Percentiles rank a stretch among this genome's conserved stretches.
Conservation (phyloP, 2,888 invertebrate genomes). For the Ceriagrion tenellum region DNA sequence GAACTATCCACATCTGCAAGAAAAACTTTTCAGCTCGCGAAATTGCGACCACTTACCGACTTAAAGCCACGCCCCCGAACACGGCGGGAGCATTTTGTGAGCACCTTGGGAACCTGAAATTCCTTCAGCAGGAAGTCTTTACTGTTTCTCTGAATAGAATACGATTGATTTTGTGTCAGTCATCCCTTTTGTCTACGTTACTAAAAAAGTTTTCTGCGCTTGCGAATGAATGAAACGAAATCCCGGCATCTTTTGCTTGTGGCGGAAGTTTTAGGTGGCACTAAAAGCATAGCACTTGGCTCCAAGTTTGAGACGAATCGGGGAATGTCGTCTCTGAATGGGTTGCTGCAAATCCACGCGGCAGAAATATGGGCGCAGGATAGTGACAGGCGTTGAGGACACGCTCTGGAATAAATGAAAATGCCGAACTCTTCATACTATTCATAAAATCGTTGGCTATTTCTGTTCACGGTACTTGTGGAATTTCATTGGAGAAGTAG, state of each 20-base stretch:
- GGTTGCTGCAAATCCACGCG: neutral
- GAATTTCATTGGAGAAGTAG: too few species aligned
- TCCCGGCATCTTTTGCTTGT: neutral
- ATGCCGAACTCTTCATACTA: neutral
- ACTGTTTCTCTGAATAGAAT: neutral
- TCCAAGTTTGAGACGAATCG: neutral
- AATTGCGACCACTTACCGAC: neutral
- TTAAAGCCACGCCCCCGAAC: neutral
- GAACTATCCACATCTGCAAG: neutral
- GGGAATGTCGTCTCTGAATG: neutral
- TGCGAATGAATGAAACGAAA: neutral
- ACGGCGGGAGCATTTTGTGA: neutral
- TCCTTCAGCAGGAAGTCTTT: conserved; percentile 1
- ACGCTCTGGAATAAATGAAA: neutral
- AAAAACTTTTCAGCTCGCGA: neutral
- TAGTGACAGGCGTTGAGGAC: neutral
- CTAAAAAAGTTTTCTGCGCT: neutral
- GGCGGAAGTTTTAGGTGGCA: neutral
- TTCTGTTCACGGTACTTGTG: too few species aligned
- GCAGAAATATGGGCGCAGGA: neutral
- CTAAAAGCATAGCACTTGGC: neutral
- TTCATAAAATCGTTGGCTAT: neutral
- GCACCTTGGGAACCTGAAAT: neutral
- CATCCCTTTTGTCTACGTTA: conserved; percentile 2
- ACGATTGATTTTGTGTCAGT: conserved; percentile 31